A percentile compares a stretch with the other conserved stretches of the same genome.
These are phyloP conservation scores for Dynastes maya DNA, from an alignment of 2,888 invertebrate species.

Conservation along the genomic window DNA sequence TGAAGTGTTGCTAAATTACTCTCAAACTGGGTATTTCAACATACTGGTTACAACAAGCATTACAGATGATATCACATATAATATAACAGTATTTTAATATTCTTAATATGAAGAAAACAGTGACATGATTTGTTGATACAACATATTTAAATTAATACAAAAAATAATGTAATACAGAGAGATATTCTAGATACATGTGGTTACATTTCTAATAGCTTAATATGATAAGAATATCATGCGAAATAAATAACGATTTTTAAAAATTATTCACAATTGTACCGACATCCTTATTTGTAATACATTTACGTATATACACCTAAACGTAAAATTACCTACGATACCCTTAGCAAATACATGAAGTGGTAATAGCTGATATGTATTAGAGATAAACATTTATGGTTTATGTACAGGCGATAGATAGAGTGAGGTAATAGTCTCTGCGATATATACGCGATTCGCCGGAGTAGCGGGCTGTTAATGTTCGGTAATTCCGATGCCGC, in stretches of 20 bases:
- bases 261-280: too few species aligned
- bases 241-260: too few species aligned
- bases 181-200: background rate
- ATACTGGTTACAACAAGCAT: too few species aligned
- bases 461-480: too few species aligned
- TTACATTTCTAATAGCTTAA: background rate
- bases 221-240: too few species aligned
- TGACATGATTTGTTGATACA: constrained; percentile 14
- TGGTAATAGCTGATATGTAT: background rate
- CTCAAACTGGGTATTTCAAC: too few species aligned
- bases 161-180: background rate
- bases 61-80: constrained; percentile 39
- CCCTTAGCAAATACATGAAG: background rate
- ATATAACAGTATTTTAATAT: constrained; percentile 29
- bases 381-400: background rate
- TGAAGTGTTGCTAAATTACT: too few species aligned
- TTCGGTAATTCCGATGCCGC: too few species aligned
- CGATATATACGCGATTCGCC: too few species aligned
- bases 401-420: background rate
- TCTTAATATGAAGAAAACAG: constrained; percentile 8
- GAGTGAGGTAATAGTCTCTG: too few species aligned
- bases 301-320: constrained; percentile 3
- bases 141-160: constrained; percentile 28
- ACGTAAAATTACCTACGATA: background rate
- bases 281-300: background rate